These are phyloP conservation scores for Lordiphosa collinella DNA, from an alignment of 1,140 invertebrate genomes.

Conservation along the genomic window DNA sequence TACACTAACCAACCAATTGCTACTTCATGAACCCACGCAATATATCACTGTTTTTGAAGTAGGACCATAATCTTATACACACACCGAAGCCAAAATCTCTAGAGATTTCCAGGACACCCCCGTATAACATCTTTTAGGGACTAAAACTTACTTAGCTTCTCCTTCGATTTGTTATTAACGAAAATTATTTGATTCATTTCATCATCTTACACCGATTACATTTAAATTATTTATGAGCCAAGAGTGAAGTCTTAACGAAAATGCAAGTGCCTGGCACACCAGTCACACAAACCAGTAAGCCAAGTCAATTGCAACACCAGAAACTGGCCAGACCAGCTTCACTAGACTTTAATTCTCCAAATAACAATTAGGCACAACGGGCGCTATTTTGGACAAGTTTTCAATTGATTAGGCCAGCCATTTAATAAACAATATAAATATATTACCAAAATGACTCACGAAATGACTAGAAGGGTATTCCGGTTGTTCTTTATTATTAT, in stretches of 20 bases:
- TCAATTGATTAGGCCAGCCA: constrained; percentile 10
- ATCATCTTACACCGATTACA: constrained; percentile 5
- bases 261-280: constrained; percentile 14
- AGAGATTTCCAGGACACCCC: no score
- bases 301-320: constrained; percentile 14
- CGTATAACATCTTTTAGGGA: no score
- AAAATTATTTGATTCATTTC: constrained; percentile 3
- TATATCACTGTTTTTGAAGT: no score
- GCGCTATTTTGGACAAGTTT: constrained; percentile 18
- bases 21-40: no score
- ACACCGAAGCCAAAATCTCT: no score
- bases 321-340: neutral
- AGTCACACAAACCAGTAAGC: constrained; percentile 5
- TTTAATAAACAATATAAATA: constrained; percentile 3
- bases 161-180: no score
- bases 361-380: constrained; percentile 19
- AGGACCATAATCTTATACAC: no score
- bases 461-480: no score
- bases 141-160: no score
- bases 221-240: constrained; percentile 12
- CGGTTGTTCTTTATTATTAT: neutral
- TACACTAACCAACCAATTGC: no score
- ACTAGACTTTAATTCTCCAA: constrained; percentile 1
- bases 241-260: constrained; percentile 5
- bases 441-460: neutral